These are phyloP conservation scores for Vulpes ferrilata DNA, from an alignment of 2,113 vertebrate species.

Conservation along the genomic window DNA sequence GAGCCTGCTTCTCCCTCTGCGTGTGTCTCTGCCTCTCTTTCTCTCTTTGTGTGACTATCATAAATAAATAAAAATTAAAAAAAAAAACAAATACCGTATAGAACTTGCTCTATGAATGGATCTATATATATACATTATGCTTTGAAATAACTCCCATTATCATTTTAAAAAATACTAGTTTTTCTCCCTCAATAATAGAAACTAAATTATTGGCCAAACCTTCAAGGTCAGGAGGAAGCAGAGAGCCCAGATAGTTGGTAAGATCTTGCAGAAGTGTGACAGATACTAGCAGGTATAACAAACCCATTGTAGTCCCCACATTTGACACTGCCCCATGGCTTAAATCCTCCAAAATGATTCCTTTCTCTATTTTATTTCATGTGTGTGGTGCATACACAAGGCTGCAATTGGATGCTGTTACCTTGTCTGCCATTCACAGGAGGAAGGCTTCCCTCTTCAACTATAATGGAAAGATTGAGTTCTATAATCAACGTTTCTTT, in stretches of 20 bases:
- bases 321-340: not conserved
- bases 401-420: not conserved
- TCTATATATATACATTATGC: not conserved
- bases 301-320: not conserved
- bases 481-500: constrained; percentile 43
- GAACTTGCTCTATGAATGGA: not conserved
- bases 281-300: not conserved
- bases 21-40: too few species aligned
- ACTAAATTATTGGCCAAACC: constrained; percentile 29
- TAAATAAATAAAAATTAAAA: too few species aligned
- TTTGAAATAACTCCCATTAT: not conserved
- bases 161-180: not conserved
- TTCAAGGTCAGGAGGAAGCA: not conserved
- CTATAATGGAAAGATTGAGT: not conserved
- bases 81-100: not conserved
- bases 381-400: not conserved
- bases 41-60: too few species aligned
- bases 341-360: not conserved
- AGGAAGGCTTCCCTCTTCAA: not conserved
- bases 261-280: not conserved
- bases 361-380: not conserved
- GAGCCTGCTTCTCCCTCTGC: too few species aligned
- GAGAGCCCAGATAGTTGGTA: not conserved
- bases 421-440: not conserved
- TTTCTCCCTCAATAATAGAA: not conserved